phyloP scores from a whole-genome alignment of 92 coral and sea anemone species.

The Blastomussa wellsi region DNA sequence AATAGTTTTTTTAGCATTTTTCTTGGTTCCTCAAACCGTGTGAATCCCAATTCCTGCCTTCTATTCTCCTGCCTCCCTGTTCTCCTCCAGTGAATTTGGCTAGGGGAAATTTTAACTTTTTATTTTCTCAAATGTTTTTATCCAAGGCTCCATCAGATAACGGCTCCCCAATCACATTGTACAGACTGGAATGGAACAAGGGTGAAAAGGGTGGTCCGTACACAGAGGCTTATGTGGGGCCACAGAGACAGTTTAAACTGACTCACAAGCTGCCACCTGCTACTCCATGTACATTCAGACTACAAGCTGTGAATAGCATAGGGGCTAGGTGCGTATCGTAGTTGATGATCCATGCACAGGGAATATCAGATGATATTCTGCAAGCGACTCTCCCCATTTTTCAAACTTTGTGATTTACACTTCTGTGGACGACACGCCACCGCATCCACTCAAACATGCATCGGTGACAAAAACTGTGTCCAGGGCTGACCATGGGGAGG shows the following conservation, averaged over 20 bases:
- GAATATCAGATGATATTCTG: too few species aligned
- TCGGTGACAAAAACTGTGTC: neutral
- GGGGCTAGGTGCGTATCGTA: slow-evolving; percentile 78
- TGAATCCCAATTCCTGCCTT: too few species aligned
- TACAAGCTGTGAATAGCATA: slow-evolving; percentile 84
- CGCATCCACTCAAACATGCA: neutral
- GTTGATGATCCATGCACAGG: neutral
- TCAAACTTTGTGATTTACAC: too few species aligned
- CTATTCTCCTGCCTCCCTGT: too few species aligned
- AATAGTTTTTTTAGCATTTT: too few species aligned
- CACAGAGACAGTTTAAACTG: slow-evolving; percentile 76
- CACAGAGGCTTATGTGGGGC: slow-evolving; percentile 67
- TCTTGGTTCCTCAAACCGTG: too few species aligned
- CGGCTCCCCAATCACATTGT: slow-evolving; percentile 85
- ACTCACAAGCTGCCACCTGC: slow-evolving; percentile 91
- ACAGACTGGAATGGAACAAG: slow-evolving; percentile 87
- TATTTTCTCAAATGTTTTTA: neutral
- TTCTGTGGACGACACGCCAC: neutral
- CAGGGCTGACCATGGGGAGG: neutral
- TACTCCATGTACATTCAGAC: slow-evolving; percentile 83
- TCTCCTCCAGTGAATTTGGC: too few species aligned
- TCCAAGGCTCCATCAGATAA: slow-evolving; percentile 80
- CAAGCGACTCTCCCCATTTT: too few species aligned
- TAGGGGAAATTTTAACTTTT: neutral
- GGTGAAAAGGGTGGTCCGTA: slow-evolving; percentile 74